Evolutionary conservation across 2,113 vertebrate genomes (phyloP), one percentile per base, ranked within the genome.

Genomic region (Pelecanoides urinatrix): DNA sequence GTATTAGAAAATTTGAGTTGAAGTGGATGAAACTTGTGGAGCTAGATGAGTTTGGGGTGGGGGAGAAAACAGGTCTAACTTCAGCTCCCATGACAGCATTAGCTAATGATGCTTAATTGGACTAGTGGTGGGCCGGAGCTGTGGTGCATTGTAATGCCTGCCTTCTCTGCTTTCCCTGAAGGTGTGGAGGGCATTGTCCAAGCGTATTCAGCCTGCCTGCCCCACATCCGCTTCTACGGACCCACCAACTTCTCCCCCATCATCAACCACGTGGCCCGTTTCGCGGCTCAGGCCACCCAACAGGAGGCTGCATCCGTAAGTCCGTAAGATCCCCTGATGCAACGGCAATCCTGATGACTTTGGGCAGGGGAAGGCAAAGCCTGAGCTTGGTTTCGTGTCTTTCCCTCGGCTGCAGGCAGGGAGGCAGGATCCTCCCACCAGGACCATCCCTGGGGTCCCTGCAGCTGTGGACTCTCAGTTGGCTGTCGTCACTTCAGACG

Each of bases 201-300:
- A 97, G 99, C 99, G 0, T 99, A 99, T 97, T 99, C 99, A 0
- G 97, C 98, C 92, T 99, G 99, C 92, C 98, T 99, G 86, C 99
- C 99, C 77, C 99, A 99, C 94, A 98, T 99, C 88, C 99, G 99
- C 78, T 99, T 99, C 98, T 99, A 99, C 0, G 99, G 99, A 26
- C 99, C 99, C 53, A 99, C 99, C 74, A 99, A 99, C 96, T 99
- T 99, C 92, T 98, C 99, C 62, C 99, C 99, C 42, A 99, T 99
- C 58, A 97, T 99, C 97, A 99, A 98, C 97, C 99, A 99, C 0
- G 99, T 99, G 92, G 99, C 99, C 2, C 98, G 99, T 26, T 99
- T 99, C 14, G 99, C 99, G 0, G 98, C 99, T 34, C 99, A 99
- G 97, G 99, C 99, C 36, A 99, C 98, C 6, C 99, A 99, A 10